These are phyloP conservation scores for Pinna nobilis DNA, from an alignment of 1,140 invertebrate genomes.

Conservation along the genomic window DNA sequence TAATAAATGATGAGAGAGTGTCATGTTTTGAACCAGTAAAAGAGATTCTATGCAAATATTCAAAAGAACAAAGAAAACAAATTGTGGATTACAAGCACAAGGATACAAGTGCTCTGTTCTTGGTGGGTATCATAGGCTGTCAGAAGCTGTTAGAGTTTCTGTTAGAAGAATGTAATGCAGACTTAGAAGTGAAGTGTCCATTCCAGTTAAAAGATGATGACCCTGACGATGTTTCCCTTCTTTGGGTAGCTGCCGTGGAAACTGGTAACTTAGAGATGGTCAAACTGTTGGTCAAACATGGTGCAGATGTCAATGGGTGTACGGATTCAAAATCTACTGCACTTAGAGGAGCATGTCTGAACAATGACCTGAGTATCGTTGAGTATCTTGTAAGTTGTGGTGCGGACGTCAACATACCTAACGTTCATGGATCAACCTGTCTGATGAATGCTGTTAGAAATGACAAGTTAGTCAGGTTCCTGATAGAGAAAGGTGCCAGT, in stretches of 20 bases:
- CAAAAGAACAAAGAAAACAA: no score
- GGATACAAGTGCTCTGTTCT: no score
- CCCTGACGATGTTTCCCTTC: conserved; percentile 15
- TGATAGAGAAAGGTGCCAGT: conserved; percentile 25
- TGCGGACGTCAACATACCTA: conserved; percentile 31
- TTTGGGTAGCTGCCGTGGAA: conserved; percentile 28
- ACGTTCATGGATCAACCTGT: conserved; percentile 22
- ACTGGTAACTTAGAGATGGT: conserved; percentile 15
- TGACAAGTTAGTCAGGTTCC: not conserved
- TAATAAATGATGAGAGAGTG: no score
- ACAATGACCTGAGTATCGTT: conserved; percentile 21
- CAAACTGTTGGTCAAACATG: conserved; percentile 20
- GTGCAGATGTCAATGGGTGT: conserved; percentile 30
- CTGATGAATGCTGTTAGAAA: conserved; percentile 34
- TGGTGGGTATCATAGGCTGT: no score
- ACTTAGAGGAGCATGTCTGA: conserved; percentile 22
- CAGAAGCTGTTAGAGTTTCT: no score
- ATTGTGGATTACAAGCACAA: no score
- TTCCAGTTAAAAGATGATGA: conserved; percentile 1
- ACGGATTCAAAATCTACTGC: conserved; percentile 33
- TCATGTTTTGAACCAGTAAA: no score
- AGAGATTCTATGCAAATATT: no score
- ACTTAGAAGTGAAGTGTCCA: conserved; percentile 21
- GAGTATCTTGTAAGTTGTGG: conserved; percentile 24
- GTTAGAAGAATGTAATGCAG: conserved; percentile 20